Evolutionary conservation across 2,113 vertebrate species (phyloP), one percentile per base, ranked within the genome.

Genomic region (Tenebrosternarchus preto): DNA sequence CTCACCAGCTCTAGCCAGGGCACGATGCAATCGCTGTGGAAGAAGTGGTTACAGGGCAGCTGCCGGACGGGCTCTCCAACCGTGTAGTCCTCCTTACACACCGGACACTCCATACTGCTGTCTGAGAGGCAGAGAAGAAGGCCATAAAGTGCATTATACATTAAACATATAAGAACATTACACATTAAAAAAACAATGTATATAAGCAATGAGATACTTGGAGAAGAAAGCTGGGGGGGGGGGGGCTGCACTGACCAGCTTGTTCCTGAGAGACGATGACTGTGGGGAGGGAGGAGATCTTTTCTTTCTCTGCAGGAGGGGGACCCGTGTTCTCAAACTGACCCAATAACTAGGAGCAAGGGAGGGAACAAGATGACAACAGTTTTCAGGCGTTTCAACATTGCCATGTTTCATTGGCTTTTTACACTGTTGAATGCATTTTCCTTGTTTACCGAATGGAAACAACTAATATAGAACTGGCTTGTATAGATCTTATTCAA

Each of bases 1-100:
- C 95, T 97, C 80, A 99, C 98, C 96, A 99, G 93, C 88, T 99
- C 96, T 82, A 99, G 91, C 97, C 98, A 99, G 0, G 98, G 98
- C 86, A 99, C 96, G 80, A 99, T 98, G 91, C 98, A 99, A 90
- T 94, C 94, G 91, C 96, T 97, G 88, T 99, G 98, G 89, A 99
- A 99, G 92, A 97, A 90, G 87, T 99, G 98, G 80, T 97, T 97
- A 89, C 98, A 99, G 73, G 98, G 97, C 20, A 99, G 88, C 91
- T 98, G 97, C 87, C 96, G 93, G 66, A 98, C 98, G 16, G 95
- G 92, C 83, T 99, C 97, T 0, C 94, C 94, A 2, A 95, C 88
- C 0, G 88, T 15, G 67, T 98, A 99, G 89, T 99, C 98, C 77
- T 99, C 97, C 87, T 99, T 99, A 87, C 98, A 99, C 39, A 99